phyloP scores from a whole-genome alignment of 2,888 invertebrate genomes.

The Camponotus fellah region DNA sequence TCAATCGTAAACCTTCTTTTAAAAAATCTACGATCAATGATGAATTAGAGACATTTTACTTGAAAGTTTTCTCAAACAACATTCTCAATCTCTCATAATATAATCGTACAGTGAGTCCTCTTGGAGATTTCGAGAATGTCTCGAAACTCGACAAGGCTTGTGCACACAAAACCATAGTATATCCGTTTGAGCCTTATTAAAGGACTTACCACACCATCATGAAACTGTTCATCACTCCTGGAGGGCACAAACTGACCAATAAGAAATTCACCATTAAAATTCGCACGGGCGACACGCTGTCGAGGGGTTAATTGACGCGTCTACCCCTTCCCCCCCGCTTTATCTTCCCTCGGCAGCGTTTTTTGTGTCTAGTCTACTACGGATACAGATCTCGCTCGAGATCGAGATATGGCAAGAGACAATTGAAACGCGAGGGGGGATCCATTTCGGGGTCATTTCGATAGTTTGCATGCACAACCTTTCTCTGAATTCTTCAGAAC shows the following conservation, averaged over 20 bases:
- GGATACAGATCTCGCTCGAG: slow-evolving; percentile 37
- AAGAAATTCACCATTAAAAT: slow-evolving; percentile 86
- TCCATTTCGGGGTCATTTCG: slow-evolving; percentile 46
- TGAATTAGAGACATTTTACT: not conserved
- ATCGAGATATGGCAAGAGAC: slow-evolving; percentile 32
- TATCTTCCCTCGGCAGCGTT: slow-evolving; percentile 47
- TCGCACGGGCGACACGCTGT: slow-evolving; percentile 63
- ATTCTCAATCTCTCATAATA: not conserved
- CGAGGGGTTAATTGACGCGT: slow-evolving; percentile 29
- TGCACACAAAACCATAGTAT: slow-evolving; percentile 85
- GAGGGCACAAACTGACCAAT: slow-evolving; percentile 93
- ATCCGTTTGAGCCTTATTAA: slow-evolving; percentile 82
- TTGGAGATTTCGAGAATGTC: slow-evolving; percentile 1
- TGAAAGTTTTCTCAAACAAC: not conserved
- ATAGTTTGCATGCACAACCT: slow-evolving; percentile 87
- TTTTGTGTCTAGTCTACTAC: slow-evolving; percentile 59
- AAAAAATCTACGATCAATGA: not conserved
- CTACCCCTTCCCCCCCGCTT: not conserved
- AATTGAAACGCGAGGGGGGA: slow-evolving; percentile 22
- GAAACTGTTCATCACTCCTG: slow-evolving; percentile 96
- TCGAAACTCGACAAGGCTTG: slow-evolving; percentile 83
- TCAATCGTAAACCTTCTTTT: not conserved
- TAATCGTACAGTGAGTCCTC: slow-evolving; percentile 59
- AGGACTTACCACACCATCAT: slow-evolving; percentile 94
- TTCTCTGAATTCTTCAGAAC: slow-evolving; percentile 60